Conservation (phyloP, 2,113 vertebrate species). For the Clarias magur region DNA sequence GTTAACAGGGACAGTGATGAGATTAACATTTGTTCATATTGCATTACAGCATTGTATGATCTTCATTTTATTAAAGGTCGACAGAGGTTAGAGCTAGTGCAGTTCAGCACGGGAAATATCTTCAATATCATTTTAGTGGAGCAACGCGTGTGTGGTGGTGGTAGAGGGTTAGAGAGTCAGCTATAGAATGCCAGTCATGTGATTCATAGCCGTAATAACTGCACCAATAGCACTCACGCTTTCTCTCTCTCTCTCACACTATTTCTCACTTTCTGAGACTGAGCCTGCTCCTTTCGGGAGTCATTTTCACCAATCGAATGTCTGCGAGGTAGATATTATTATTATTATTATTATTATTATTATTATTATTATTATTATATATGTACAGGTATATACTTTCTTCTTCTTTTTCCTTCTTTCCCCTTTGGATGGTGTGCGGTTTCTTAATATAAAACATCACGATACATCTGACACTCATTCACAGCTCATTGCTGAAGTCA, state of each 20-base stretch:
- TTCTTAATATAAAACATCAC: background rate
- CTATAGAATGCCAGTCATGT: background rate
- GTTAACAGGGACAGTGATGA: slow-evolving; percentile 29
- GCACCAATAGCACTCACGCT: background rate
- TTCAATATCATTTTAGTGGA: background rate
- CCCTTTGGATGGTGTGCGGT: background rate
- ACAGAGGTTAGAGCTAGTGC: background rate
- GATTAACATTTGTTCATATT: slow-evolving; percentile 44
- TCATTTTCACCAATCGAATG: slow-evolving; percentile 12
- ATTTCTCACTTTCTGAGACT: slow-evolving; percentile 4
- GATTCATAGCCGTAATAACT: slow-evolving; percentile 10
- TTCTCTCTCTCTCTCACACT: background rate
- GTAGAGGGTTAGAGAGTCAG: background rate
- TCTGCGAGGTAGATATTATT: too few relatives aligned
- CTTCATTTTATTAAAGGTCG: slow-evolving; percentile 25
- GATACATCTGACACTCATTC: slow-evolving; percentile 12
- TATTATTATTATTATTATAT: too few relatives aligned
- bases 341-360: too few relatives aligned
- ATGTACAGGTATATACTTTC: too few relatives aligned
- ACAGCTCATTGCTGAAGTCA: background rate
- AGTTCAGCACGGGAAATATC: background rate
- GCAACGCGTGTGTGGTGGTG: background rate
- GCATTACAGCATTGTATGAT: slow-evolving; percentile 28
- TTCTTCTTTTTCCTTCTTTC: background rate
- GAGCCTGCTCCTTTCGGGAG: background rate